Conservation (phyloP, 2,888 invertebrate genomes). For the Flabesymbios commensalis region DNA sequence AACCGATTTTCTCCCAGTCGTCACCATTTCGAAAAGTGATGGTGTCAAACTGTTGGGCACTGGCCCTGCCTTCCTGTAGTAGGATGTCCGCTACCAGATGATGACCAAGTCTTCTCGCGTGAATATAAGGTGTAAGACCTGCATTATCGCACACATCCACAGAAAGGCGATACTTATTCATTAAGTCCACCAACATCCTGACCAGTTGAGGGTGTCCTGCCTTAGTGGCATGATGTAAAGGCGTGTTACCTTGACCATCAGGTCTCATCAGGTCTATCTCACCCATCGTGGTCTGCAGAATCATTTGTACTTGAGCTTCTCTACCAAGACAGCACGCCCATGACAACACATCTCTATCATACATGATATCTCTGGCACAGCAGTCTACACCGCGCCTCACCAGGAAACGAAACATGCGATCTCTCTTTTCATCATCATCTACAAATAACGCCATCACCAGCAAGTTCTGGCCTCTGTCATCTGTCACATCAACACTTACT, state of each 20-base stretch:
- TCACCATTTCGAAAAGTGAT: slow-evolving; percentile 13
- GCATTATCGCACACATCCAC: slow-evolving; percentile 51
- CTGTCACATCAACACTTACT: slow-evolving; percentile 38
- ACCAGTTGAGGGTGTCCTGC: slow-evolving; percentile 41
- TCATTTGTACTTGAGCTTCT: slow-evolving; percentile 19
- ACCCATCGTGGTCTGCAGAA: slow-evolving; percentile 43
- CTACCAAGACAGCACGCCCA: slow-evolving; percentile 48
- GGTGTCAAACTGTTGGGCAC: slow-evolving; percentile 39
- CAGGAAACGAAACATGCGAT: slow-evolving; percentile 45
- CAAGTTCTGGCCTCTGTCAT: slow-evolving; percentile 46
- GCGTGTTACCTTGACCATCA: slow-evolving; percentile 48
- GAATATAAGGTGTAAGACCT: slow-evolving; percentile 51
- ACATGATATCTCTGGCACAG: slow-evolving; percentile 34
- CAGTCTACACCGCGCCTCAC: slow-evolving; percentile 43
- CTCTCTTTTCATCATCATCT: slow-evolving; percentile 39
- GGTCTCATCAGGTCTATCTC: slow-evolving; percentile 47
- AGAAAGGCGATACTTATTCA: slow-evolving; percentile 43
- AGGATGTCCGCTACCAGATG: slow-evolving; percentile 43
- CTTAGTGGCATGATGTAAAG: slow-evolving; percentile 50
- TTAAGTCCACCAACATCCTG: slow-evolving; percentile 37
- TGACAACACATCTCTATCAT: slow-evolving; percentile 41
- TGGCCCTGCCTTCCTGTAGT: slow-evolving; percentile 39
- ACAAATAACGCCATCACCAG: slow-evolving; percentile 48
- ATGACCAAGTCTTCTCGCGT: slow-evolving; percentile 47
- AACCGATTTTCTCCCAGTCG: slow-evolving; percentile 11